Base-by-base conservation (phyloP, 2,888 invertebrate genomes). In the Microctonus brassicae region DNA sequence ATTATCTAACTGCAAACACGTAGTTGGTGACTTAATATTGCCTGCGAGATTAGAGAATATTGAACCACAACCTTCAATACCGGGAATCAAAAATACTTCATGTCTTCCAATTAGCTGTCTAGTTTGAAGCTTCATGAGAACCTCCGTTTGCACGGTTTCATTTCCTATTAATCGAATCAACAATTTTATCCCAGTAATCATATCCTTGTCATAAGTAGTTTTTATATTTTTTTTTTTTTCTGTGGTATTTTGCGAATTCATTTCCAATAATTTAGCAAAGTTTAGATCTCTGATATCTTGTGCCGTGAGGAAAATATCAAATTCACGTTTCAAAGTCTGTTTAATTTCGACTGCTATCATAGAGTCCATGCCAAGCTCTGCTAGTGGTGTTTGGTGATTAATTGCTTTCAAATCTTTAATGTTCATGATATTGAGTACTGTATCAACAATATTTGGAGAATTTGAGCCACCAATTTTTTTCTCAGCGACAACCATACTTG, bases 311-410 rank as follows among this genome's bases (percentile, higher is more conserved):
- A 93, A 93, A 67, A 98, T 89, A 83, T 97, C 97, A 84, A 94
- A 97, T 84, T 97, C 95, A 79, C 96, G 90, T 86, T 97, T 97
- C 1, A 97, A 87, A 0, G 94, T 94, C 88, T 97, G 97, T 80
- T 97, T 97, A 78, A 99, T 96, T 88, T 99, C 98, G 0, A 97
- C 96, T 0, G 96, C 96, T 96, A 97, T 98, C 90, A 98, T 93
- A 1, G 98, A 98, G 88, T 99, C 98, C 93, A 99, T 95, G 39
- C 98, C 98, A 75, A 99, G 89, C 85, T 98, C 98, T 1, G 96
- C 95, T 1, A 99, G 89, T 0, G 93, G 92, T 0, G 93, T 91
- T 81, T 93, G 92, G 73, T 91, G 90, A 57, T 94, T 93, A 0
- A 72, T 55, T 24, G 63, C 55, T 36, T 75, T 77, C 10, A 75